Conservation (phyloP, 2,888 invertebrate species). For the Metellina segmentata region DNA sequence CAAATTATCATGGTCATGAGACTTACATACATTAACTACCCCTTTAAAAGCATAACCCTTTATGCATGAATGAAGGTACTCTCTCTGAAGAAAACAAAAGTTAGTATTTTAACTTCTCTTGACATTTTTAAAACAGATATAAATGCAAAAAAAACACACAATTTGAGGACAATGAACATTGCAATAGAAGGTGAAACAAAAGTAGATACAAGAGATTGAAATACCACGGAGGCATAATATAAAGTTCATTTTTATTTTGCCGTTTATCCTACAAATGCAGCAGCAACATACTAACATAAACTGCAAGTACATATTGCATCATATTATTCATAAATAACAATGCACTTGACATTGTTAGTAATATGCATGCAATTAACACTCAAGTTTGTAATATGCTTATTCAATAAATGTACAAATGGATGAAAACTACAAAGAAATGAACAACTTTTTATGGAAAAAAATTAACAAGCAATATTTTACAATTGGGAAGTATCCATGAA, state of each 20-base stretch:
- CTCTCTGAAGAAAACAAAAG: too few species aligned
- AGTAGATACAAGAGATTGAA: not conserved
- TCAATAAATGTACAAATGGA: slow-evolving; percentile 47
- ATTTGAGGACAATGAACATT: not conserved
- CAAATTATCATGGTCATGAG: too few species aligned
- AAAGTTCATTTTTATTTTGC: slow-evolving; percentile 54
- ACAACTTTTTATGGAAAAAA: slow-evolving; percentile 27
- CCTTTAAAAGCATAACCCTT: too few species aligned
- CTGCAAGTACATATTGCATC: slow-evolving; percentile 53
- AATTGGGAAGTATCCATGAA: slow-evolving; percentile 19
- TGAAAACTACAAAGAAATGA: slow-evolving; percentile 35
- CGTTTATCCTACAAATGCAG: slow-evolving; percentile 52
- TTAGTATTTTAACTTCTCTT: not conserved
- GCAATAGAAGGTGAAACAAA: too few species aligned
- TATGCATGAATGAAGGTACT: too few species aligned
- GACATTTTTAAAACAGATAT: not conserved
- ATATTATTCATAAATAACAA: slow-evolving; percentile 38
- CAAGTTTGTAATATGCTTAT: slow-evolving; percentile 30
- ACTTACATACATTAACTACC: too few species aligned
- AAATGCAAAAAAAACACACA: not conserved
- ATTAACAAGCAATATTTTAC: slow-evolving; percentile 22
- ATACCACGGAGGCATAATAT: slow-evolving; percentile 12
- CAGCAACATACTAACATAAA: slow-evolving; percentile 55
- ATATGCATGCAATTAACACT: slow-evolving; percentile 57
- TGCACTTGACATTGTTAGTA: slow-evolving; percentile 38